Evolutionary conservation across 2,113 vertebrate genomes (phyloP), one percentile per base, ranked within the genome.

Genomic region (Entosphenus tridentatus): DNA sequence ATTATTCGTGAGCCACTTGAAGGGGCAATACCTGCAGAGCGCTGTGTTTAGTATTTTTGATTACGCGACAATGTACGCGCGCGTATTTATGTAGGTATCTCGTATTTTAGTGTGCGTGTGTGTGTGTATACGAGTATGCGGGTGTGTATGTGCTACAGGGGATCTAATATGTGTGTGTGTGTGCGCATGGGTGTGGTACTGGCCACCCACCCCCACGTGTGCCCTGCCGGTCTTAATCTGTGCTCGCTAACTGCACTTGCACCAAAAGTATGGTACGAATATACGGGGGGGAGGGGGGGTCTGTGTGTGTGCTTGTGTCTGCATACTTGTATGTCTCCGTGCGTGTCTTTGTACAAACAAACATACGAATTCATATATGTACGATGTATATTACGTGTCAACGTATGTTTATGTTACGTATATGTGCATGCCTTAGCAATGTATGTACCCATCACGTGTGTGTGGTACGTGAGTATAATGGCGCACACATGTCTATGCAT

Each of bases 51-150:
- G 21, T 65, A 65, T 65, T 16, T 65, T 9, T 65, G 10, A 16
- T 16, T 65, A 65, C 21, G 10, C 21, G 21, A 16, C n/a, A 1
- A 65, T 65, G 21, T 65, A 65, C 21, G 10, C 21, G 21, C 21
- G 21, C 21, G 21, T 65, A 65, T 65, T 16, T 65, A 65, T 65
- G 21, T 65, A 65, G n/a, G 21, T 65, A 65, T 65, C n/a, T 65
- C 10, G 10, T 65, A 65, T 65, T 16, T 65, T 11, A 16, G 21
- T 65, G 21, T 11, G 21, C 21, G 21, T 65, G 21, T 11, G 5
- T 62, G 58, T 62, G 8, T 62, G 8, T 62, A 62, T 8, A 62
- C 16, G 16, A 14, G 16, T 62, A 62, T 62, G 16, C 16, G 16
- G 3, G 16, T 62, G 16, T 62, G 16, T 62, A 62, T 62, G 16